A percentile compares a stretch with the other conserved stretches of the same genome.
phyloP scores from a whole-genome alignment of 2,113 vertebrate species.

The Mixornis gularis region DNA sequence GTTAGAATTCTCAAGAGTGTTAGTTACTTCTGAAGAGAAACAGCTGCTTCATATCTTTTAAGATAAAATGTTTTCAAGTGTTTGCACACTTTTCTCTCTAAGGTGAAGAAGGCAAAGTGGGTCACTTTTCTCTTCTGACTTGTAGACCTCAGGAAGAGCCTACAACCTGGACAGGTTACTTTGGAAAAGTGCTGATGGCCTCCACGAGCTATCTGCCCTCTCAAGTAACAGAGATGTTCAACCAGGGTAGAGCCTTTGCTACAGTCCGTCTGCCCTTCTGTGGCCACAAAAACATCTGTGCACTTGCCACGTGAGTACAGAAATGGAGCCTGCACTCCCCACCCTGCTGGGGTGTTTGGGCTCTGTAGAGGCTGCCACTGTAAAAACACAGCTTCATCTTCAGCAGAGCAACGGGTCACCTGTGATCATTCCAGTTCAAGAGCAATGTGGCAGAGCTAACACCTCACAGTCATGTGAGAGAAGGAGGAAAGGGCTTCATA shows the following conservation, averaged over 20 bases:
- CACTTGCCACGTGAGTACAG: constrained; percentile 87
- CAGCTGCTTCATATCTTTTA: background rate
- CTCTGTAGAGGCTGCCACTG: background rate
- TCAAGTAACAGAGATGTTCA: constrained; percentile 98
- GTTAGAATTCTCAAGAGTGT: background rate
- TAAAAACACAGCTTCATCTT: background rate
- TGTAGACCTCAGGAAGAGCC: constrained; percentile 93
- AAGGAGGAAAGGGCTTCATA: background rate
- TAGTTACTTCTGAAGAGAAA: background rate
- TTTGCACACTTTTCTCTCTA: background rate
- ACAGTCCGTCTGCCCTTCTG: constrained; percentile 96
- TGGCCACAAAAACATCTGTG: constrained; percentile 97
- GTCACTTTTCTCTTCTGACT: background rate
- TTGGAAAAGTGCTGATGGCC: constrained; percentile 94
- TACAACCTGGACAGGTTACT: constrained; percentile 96
- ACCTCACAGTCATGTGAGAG: background rate
- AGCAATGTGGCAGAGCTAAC: background rate
- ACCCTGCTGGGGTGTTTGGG: background rate
- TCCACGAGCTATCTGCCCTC: constrained; percentile 96
- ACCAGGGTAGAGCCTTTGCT: constrained; percentile 95
- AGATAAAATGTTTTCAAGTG: background rate
- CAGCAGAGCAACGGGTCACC: background rate
- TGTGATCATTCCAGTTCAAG: background rate
- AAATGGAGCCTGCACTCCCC: accelerated
- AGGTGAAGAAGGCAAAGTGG: background rate